Conservation (phyloP, 2,797 vertebrate genomes). For the Siniperca scherzeri region DNA sequence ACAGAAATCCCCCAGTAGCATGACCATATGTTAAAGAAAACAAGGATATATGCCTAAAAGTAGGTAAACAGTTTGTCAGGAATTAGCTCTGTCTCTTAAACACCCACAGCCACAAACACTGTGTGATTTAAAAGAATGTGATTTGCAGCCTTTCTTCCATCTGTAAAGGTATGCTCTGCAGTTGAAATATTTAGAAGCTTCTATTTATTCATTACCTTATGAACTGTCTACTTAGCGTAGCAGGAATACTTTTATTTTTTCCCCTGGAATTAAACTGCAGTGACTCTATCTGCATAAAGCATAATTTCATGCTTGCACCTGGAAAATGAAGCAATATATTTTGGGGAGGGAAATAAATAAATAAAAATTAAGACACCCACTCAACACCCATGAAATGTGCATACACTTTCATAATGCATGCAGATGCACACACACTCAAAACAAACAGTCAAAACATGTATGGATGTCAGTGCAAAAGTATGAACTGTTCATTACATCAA, state of each 20-base stretch:
- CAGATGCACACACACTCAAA: not conserved
- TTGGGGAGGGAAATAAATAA: conserved; percentile 15
- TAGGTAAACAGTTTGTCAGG: not conserved
- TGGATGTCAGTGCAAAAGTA: not conserved
- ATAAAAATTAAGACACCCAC: conserved; percentile 5
- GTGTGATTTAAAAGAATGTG: conserved; percentile 16
- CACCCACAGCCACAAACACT: not conserved
- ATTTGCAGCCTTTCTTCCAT: conserved; percentile 34
- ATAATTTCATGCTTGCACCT: conserved; percentile 43
- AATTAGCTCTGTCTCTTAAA: conserved; percentile 8
- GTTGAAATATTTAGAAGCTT: conserved; percentile 49
- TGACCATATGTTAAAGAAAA: conserved; percentile 1
- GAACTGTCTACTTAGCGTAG: conserved; percentile 54
- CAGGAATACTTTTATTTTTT: conserved; percentile 8
- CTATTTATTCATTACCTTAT: conserved; percentile 59
- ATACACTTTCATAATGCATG: not conserved
- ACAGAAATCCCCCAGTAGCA: not conserved
- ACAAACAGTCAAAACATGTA: not conserved
- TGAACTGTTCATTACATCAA: not conserved
- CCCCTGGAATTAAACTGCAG: conserved; percentile 27
- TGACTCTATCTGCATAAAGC: conserved; percentile 35
- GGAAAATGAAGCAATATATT: conserved; percentile 46
- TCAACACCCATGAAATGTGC: not conserved
- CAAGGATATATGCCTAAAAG: not conserved
- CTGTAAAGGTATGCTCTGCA: conserved; percentile 25